Base-by-base conservation (phyloP, 2,797 vertebrate species). In the Avahi laniger region DNA sequence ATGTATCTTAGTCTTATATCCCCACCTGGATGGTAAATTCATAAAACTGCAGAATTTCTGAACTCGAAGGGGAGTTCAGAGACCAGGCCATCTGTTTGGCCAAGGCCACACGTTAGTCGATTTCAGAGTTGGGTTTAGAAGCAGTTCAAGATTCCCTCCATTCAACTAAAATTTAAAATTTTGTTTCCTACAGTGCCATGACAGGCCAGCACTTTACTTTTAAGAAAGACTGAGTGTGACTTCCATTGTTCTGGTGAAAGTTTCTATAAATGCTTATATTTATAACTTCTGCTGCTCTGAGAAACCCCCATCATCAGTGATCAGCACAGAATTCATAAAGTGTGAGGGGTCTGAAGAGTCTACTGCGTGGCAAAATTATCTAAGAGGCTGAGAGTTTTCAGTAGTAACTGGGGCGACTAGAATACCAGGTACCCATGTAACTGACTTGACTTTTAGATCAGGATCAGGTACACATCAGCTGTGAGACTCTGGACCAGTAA, bases 1-100 rank as follows among this genome's bases (percentile, higher is more conserved):
- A 72, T 54, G 13, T 69, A 26, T 88, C 65, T 91, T 9, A 13
- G n/a, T 89, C 12, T 94, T 93, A 54, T 26, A 43, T 89, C 7
- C 59, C 11, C 15, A 94, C 30, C 30, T 83, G 24, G 57, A 79
- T n/a, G 84, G 20, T 84, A 80, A 93, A 75, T 83, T 94, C 33
- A 80, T 59, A 93, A 72, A 83, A 79, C 4, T 65, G 26, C 61
- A 89, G 38, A 84, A 83, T 89, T 96, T 96, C 46, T 93, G 15
- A 97, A 89, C 18, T 95, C 59, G 54, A 75, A 95, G 84, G 22
- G 46, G 18, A 22, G n/a, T 26, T 70, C 63, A 65, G 41, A 65
- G 38, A 75, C 20, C 18, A 93, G 50, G 89, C 35, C 38, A 85
- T 54, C 38, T 67, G 12, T 76, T 83, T 4, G 3, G 82, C 12